Conservation (phyloP, 2,888 invertebrate genomes). For the Amblyteles armatorius region DNA sequence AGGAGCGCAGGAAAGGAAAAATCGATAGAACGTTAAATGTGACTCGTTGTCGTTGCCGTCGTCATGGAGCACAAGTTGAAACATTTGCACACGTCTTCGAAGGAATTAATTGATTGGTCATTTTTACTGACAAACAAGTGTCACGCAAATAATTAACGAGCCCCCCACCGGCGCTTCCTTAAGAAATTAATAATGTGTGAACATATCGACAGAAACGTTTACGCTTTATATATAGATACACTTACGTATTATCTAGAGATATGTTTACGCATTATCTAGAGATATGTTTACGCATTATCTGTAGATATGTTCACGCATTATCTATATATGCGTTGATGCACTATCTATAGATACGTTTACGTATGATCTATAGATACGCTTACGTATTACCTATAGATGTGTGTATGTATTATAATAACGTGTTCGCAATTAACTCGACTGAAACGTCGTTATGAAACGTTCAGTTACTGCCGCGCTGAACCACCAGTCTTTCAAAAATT, state of each 20-base stretch:
- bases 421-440: background rate
- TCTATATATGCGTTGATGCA: too few relatives aligned
- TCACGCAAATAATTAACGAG: background rate
- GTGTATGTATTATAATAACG: background rate
- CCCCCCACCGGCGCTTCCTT: background rate
- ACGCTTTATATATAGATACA: background rate
- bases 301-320: too few relatives aligned
- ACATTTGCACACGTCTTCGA: background rate
- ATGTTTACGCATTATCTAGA: too few relatives aligned
- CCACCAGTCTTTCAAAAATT: background rate
- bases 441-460: background rate
- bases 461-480: background rate
- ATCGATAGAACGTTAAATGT: constrained; percentile 54
- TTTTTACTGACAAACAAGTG: background rate
- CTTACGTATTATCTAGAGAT: too few relatives aligned
- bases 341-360: too few relatives aligned
- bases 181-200: background rate
- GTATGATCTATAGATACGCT: too few relatives aligned
- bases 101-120: background rate
- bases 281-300: too few relatives aligned
- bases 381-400: too few relatives aligned
- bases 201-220: background rate
- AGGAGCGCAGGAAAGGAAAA: constrained; percentile 44
- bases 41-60: constrained; percentile 46
- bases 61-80: constrained; percentile 15